These are phyloP conservation scores for Albula glossodonta DNA, from an alignment of 2,113 vertebrate species.

Conservation along the genomic window DNA sequence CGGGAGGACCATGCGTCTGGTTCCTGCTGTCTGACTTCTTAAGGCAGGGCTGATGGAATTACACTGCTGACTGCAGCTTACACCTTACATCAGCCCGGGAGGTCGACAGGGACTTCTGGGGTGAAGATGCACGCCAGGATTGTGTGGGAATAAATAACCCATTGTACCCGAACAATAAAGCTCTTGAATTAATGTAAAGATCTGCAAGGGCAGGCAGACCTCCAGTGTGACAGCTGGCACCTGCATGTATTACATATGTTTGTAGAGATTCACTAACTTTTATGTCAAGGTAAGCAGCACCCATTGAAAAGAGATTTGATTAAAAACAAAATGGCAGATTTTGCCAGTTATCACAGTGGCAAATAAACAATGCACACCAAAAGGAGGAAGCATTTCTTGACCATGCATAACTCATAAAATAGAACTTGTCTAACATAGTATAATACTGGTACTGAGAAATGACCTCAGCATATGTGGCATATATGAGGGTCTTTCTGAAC, in stretches of 20 bases:
- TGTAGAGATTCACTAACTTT: background rate
- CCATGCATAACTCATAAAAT: too few species aligned
- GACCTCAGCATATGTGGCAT: background rate
- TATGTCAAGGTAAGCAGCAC: background rate
- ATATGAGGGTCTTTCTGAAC: constrained; percentile 27
- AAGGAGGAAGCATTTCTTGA: too few species aligned
- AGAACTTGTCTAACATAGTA: background rate
- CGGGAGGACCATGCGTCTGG: background rate
- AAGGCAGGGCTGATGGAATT: constrained; percentile 1
- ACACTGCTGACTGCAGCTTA: background rate
- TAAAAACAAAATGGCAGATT: too few species aligned
- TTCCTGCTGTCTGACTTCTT: background rate
- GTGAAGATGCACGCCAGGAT: constrained; percentile 13
- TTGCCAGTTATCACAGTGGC: too few species aligned
- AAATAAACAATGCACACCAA: too few species aligned
- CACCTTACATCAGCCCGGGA: background rate
- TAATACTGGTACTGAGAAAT: background rate
- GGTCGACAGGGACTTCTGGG: background rate
- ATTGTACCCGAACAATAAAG: background rate
- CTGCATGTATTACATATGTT: background rate
- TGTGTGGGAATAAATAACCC: constrained; percentile 15
- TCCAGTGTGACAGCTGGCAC: background rate
- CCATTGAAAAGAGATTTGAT: background rate
- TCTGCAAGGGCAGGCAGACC: background rate
- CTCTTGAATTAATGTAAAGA: background rate